Conservation (phyloP, 2,797 vertebrate species). For the Gadopsis bispinosus region DNA sequence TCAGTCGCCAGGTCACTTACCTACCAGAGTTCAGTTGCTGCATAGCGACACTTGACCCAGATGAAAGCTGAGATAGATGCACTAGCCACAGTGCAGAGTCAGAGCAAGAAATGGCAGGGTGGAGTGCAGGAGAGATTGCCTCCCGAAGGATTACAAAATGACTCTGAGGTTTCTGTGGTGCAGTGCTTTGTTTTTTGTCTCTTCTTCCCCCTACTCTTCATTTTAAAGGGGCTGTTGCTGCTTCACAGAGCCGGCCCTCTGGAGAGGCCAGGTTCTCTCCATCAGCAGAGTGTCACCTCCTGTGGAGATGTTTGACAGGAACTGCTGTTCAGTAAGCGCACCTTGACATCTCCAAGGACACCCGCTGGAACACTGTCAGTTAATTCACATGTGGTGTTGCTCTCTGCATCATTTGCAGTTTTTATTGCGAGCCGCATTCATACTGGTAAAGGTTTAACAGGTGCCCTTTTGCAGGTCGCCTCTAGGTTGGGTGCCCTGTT, state of each 20-base stretch:
- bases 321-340: slow-evolving; percentile 51
- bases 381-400: slow-evolving; percentile 25
- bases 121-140: slow-evolving; percentile 37
- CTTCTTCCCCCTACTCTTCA: background rate
- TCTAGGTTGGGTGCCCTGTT: slow-evolving; percentile 16
- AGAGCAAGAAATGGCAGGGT: slow-evolving; percentile 14
- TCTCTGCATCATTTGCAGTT: slow-evolving; percentile 37
- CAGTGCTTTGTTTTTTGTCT: slow-evolving; percentile 31
- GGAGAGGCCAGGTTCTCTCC: slow-evolving; percentile 49
- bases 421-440: slow-evolving; percentile 3
- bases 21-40: slow-evolving; percentile 49
- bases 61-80: slow-evolving; percentile 52
- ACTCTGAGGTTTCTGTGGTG: slow-evolving; percentile 59
- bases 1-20: slow-evolving; percentile 43
- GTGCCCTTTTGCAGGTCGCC: slow-evolving; percentile 7
- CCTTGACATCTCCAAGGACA: slow-evolving; percentile 60
- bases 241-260: slow-evolving; percentile 16
- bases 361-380: slow-evolving; percentile 41
- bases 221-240: slow-evolving; percentile 42
- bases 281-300: slow-evolving; percentile 58
- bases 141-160: slow-evolving; percentile 56
- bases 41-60: slow-evolving; percentile 36
- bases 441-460: background rate
- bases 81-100: slow-evolving; percentile 23
- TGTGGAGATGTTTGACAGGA: slow-evolving; percentile 58